A percentile compares a stretch with the other conserved stretches of the same genome.
phyloP scores from a whole-genome alignment of 1,140 invertebrate genomes.

The Papilio polytes region DNA sequence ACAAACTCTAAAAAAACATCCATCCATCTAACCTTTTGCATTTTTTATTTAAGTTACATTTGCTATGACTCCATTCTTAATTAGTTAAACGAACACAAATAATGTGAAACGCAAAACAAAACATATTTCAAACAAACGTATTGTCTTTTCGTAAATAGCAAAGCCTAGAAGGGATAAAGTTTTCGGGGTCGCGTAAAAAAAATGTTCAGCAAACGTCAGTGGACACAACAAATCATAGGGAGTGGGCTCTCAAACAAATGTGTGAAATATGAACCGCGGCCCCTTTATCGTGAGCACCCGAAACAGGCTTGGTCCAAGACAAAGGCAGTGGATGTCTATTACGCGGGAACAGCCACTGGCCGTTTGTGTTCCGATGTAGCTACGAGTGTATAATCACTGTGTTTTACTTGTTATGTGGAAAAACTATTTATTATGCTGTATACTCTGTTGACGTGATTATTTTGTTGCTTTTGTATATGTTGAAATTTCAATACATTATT shows the following conservation, averaged over 20 bases:
- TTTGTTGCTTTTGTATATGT: no score
- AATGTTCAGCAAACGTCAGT: conserved; percentile 47
- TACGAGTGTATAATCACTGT: neutral
- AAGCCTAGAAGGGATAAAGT: conserved; percentile 33
- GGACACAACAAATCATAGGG: conserved; percentile 59
- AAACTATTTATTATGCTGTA: neutral
- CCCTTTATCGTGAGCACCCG: conserved; percentile 56
- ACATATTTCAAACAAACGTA: neutral
- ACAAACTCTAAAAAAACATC: no score
- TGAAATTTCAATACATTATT: no score
- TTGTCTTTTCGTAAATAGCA: neutral
- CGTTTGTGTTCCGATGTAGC: neutral
- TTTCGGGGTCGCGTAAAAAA: conserved; percentile 41
- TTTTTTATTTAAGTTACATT: no score
- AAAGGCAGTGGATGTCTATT: conserved; percentile 29
- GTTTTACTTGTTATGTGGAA: neutral
- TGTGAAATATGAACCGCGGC: conserved; percentile 59
- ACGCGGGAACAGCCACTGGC: neutral
- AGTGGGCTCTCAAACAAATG: conserved; percentile 58
- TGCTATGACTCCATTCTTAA: no score
- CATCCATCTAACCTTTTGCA: no score
- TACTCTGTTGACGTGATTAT: no score
- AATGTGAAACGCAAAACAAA: neutral
- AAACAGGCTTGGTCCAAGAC: conserved; percentile 51
- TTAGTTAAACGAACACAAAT: no score